Base-by-base conservation (phyloP, 30 jellyfish, hydroid and myxozoan genomes). In the Sanderia malayensis region DNA sequence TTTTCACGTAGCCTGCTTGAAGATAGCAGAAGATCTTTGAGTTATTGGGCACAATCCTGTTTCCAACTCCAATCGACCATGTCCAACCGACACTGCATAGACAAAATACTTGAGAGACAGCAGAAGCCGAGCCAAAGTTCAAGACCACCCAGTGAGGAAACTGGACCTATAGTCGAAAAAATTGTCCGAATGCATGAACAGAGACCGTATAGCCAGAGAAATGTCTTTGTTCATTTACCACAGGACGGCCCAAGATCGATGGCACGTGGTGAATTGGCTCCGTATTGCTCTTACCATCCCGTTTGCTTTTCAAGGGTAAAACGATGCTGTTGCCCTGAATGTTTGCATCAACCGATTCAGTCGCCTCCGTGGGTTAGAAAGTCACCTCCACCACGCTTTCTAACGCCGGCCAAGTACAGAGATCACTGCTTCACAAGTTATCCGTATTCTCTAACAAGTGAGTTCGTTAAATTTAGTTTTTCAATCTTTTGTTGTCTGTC, bases 1-100 rank as follows among this genome's bases (percentile, higher is more conserved):
- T n/a, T n/a, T n/a, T n/a, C n/a, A n/a, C n/a, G n/a, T n/a, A n/a
- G n/a, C n/a, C n/a, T n/a, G n/a, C n/a, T n/a, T n/a, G n/a, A n/a
- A n/a, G n/a, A n/a, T n/a, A n/a, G n/a, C n/a, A n/a, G n/a, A n/a
- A n/a, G n/a, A n/a, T n/a, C n/a, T n/a, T n/a, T n/a, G n/a, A n/a
- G n/a, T n/a, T n/a, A n/a, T n/a, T n/a, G n/a, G n/a, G n/a, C n/a
- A n/a, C n/a, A n/a, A n/a, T n/a, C n/a, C n/a, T n/a, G n/a, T n/a
- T n/a, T n/a, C n/a, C n/a, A n/a, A n/a, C n/a, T n/a, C n/a, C n/a
- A n/a, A n/a, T n/a, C n/a, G n/a, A n/a, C n/a, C 52, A 78, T 78
- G 89, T 64, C 89, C 10, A 62, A 61, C 19, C 61, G 62, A 65
- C 52, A 78, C 60, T 65, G 80, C 82, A 78, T 78, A 1, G 89